Evolutionary conservation across 2,113 vertebrate species (phyloP).

Genomic region (Urocynchramus pylzowi): DNA sequence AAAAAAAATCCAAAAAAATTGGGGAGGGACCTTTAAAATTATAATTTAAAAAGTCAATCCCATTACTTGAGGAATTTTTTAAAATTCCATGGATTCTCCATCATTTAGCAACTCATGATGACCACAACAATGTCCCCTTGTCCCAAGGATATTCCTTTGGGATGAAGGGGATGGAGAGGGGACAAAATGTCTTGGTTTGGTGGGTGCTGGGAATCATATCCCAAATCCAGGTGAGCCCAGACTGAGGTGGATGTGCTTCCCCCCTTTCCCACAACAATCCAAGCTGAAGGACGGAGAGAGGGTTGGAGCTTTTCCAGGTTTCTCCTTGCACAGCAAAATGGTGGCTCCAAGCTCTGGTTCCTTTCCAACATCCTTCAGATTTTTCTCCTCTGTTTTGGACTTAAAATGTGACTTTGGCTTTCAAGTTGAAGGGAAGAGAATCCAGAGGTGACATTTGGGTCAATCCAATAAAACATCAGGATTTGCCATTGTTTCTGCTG

Average conservation of each 20-base stretch:
- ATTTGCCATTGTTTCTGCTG: not conserved
- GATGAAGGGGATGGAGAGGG: not conserved
- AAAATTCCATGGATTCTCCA: too few species aligned
- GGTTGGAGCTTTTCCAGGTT: not conserved
- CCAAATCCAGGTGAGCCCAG: not conserved
- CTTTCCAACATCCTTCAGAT: not conserved
- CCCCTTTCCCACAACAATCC: not conserved
- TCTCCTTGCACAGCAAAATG: not conserved
- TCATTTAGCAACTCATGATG: not conserved
- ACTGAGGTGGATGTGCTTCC: accelerated
- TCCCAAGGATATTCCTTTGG: not conserved
- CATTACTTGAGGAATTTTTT: not conserved
- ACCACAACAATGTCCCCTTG: not conserved
- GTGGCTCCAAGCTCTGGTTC: not conserved
- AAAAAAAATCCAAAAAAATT: not conserved
- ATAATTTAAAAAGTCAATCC: not conserved
- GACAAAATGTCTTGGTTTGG: not conserved
- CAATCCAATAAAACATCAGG: not conserved
- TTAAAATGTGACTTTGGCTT: conserved; percentile 26
- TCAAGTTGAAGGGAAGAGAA: not conserved
- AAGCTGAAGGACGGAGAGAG: accelerated
- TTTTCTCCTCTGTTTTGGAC: not conserved
- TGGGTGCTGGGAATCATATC: not conserved
- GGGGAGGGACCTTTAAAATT: not conserved
- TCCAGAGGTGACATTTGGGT: not conserved